phyloP scores from a whole-genome alignment of 2,888 invertebrate species.

The Pharmacophagus antenor region DNA sequence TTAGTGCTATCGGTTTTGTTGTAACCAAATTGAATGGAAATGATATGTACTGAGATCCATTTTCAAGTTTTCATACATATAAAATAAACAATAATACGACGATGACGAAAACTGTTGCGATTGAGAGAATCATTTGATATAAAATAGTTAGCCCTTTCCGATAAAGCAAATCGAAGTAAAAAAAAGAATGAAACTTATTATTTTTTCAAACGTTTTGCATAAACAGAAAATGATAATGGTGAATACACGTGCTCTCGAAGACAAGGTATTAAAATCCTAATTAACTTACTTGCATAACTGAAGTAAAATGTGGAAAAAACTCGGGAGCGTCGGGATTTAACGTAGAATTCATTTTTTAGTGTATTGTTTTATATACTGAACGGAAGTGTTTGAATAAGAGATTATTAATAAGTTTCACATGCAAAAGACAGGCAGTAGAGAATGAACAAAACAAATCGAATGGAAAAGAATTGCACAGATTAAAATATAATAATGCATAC shows the following conservation, averaged over 20 bases:
- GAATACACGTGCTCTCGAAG: slow-evolving; percentile 54
- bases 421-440: slow-evolving; percentile 40
- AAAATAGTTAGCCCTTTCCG: not conserved
- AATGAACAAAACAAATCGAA: slow-evolving; percentile 33
- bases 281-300: slow-evolving; percentile 57
- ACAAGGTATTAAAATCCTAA: slow-evolving; percentile 37
- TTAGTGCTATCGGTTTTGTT: too few species aligned
- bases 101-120: too few species aligned
- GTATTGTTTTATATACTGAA: slow-evolving; percentile 34
- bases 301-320: slow-evolving; percentile 58
- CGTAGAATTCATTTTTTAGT: slow-evolving; percentile 57
- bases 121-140: too few species aligned
- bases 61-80: too few species aligned
- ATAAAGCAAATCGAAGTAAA: not conserved
- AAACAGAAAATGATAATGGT: slow-evolving; percentile 29
- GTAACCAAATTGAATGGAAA: too few species aligned
- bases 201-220: slow-evolving; percentile 9
- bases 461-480: not conserved
- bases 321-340: slow-evolving; percentile 71
- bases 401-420: slow-evolving; percentile 37
- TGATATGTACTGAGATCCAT: too few species aligned
- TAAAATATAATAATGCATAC: not conserved
- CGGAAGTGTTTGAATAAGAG: slow-evolving; percentile 32
- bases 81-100: too few species aligned
- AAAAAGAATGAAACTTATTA: not conserved